Conservation (phyloP, 2,888 invertebrate genomes). For the Aleiodes alternator region DNA sequence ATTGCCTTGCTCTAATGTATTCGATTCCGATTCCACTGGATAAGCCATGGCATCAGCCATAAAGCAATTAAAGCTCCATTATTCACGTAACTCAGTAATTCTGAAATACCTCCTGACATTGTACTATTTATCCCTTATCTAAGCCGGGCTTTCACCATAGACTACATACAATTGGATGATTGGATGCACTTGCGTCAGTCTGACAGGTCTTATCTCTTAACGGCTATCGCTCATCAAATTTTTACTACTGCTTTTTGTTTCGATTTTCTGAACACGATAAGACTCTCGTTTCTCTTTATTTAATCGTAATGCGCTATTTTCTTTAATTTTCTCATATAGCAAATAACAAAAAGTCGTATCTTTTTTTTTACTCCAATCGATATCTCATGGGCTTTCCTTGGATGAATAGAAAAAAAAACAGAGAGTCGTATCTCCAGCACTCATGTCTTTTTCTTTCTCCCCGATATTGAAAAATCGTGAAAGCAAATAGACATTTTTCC, state of each 20-base stretch:
- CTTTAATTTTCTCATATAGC: too few relatives aligned
- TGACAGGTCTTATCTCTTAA: slow-evolving; percentile 55
- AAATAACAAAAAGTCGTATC: too few relatives aligned
- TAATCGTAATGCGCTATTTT: too few relatives aligned
- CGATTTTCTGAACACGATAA: slow-evolving; percentile 22
- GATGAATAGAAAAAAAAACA: too few relatives aligned
- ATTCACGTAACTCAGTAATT: slow-evolving; percentile 65
- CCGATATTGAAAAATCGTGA: too few relatives aligned
- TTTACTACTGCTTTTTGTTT: slow-evolving; percentile 52
- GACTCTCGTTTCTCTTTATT: slow-evolving; percentile 17
- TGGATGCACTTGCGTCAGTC: slow-evolving; percentile 54
- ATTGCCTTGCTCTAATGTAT: slow-evolving; percentile 57
- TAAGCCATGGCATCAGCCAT: slow-evolving; percentile 61
- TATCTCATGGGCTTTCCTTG: too few relatives aligned
- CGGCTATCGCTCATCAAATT: slow-evolving; percentile 48
- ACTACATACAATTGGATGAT: slow-evolving; percentile 43
- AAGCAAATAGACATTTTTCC: too few relatives aligned
- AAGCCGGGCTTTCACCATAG: slow-evolving; percentile 47
- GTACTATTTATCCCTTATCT: slow-evolving; percentile 53
- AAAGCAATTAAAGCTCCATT: slow-evolving; percentile 69
- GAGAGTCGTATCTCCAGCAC: too few relatives aligned
- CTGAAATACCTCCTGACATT: slow-evolving; percentile 49
- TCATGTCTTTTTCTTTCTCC: too few relatives aligned
- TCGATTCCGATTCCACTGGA: slow-evolving; percentile 63
- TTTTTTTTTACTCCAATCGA: background rate